Base-by-base conservation (phyloP, 1,140 invertebrate species). In the Pectinophora gossypiella region DNA sequence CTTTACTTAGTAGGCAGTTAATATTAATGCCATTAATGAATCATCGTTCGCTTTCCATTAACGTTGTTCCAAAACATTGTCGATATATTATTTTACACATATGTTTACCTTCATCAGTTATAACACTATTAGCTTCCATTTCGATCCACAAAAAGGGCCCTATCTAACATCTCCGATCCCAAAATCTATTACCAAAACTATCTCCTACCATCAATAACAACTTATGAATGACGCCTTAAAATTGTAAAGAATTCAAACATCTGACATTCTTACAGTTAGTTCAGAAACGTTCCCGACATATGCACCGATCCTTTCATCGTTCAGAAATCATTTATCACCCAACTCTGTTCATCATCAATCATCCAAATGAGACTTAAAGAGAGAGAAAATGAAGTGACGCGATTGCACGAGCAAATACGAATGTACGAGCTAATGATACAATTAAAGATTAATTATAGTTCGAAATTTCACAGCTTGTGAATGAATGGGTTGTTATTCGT, bases 311-410 rank as follows among this genome's bases (percentile, higher is more conserved):
- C 68, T 85, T 85, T 85, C 81, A 83, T 76, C 78, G 61, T 60
- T 59, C 61, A 63, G 57, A 12, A 54, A 65, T 75, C 73, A 81
- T 85, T 72, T 67, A 85, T 85, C 76, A 82, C 71, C 63, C 58
- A 63, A 15, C 16, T 18, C 36, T 16, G 7, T 18, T 7, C 1
- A 40, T 75, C 80, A 80, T 85, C 76, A 71, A 85, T 85, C 81
- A 81, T 76, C 72, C 62, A 77, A 85, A 85, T 85, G 81, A 85
- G 81, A 81, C 78, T 85, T 85, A 85, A 85, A 85, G 74, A 78
- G 76, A 83, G 70, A 81, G 76, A 85, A 82, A 81, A 85, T 83
- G 79, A 81, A 79, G 69, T 76, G 73, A 76, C 58, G 53, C 72
- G 71, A 70, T 40, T 40, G 36, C 3, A 10, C 36, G 16, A 18